phyloP scores from a whole-genome alignment of 2,797 vertebrate genomes.

The Oryzias dopingdopingensis region DNA sequence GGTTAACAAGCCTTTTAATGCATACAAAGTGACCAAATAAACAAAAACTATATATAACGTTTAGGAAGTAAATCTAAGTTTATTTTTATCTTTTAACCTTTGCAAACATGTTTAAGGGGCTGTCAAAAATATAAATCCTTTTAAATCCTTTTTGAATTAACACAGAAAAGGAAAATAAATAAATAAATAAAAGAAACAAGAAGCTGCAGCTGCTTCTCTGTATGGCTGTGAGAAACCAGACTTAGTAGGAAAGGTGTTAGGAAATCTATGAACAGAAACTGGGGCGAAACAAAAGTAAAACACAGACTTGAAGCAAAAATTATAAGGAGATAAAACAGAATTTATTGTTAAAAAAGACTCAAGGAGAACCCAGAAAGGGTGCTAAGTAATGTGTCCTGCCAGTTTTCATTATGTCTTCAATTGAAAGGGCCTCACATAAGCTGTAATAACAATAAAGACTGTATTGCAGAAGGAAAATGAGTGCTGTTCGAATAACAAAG shows the following conservation, averaged over 20 bases:
- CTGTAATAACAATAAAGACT: conserved; percentile 70
- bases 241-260: conserved; percentile 12
- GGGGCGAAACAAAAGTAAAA: conserved; percentile 19
- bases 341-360: conserved; percentile 37
- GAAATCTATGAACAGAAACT: conserved; percentile 11
- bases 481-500: conserved; percentile 6
- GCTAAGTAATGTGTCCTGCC: conserved; percentile 69
- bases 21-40: too few relatives aligned
- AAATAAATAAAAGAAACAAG: conserved; percentile 2
- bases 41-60: too few relatives aligned
- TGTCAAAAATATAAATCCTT: too few relatives aligned
- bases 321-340: conserved; percentile 35
- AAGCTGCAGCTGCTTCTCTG: too few relatives aligned
- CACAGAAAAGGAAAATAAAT: too few relatives aligned
- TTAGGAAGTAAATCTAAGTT: too few relatives aligned
- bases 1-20: too few relatives aligned
- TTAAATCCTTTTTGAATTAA: too few relatives aligned
- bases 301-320: background rate
- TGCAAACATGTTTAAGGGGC: too few relatives aligned
- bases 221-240: conserved; percentile 18
- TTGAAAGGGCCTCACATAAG: conserved; percentile 55
- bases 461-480: conserved; percentile 43
- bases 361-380: conserved; percentile 26
- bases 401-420: conserved; percentile 69
- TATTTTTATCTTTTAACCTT: too few relatives aligned